Conservation (phyloP, 2,888 invertebrate genomes). For the Monochamus alternatus region DNA sequence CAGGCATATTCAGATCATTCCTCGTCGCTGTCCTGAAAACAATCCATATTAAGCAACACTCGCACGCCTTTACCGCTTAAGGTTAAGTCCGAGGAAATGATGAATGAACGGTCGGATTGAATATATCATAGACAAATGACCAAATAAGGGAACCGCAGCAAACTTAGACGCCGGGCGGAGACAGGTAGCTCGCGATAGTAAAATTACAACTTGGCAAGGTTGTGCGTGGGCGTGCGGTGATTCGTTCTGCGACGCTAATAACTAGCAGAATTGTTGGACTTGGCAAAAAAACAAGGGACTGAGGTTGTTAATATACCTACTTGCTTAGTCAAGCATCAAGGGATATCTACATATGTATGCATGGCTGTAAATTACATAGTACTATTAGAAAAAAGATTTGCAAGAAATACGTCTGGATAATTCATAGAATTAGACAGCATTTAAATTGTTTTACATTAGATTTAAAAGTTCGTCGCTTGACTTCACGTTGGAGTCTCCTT, state of each 20-base stretch:
- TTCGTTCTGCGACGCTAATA: conserved; percentile 32
- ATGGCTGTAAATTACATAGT: too few relatives aligned
- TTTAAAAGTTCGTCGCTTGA: too few relatives aligned
- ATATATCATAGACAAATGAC: conserved; percentile 35
- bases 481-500: conserved; percentile 18
- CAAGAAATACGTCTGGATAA: too few relatives aligned
- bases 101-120: conserved; percentile 28
- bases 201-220: conserved; percentile 56
- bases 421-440: too few relatives aligned
- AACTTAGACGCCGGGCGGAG: conserved; percentile 53
- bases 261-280: conserved; percentile 1
- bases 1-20: too few relatives aligned
- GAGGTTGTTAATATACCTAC: too few relatives aligned
- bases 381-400: too few relatives aligned
- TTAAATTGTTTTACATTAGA: too few relatives aligned
- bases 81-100: conserved; percentile 19
- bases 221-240: conserved; percentile 50
- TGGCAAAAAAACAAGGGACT: neutral
- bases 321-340: too few relatives aligned
- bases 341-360: too few relatives aligned
- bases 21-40: neutral
- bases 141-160: conserved; percentile 24
- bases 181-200: conserved; percentile 57
- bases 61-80: conserved; percentile 12
- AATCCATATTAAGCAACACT: conserved; percentile 11